Evolutionary conservation across 2,113 vertebrate genomes (phyloP).

Genomic region (Ciconia boyciana): DNA sequence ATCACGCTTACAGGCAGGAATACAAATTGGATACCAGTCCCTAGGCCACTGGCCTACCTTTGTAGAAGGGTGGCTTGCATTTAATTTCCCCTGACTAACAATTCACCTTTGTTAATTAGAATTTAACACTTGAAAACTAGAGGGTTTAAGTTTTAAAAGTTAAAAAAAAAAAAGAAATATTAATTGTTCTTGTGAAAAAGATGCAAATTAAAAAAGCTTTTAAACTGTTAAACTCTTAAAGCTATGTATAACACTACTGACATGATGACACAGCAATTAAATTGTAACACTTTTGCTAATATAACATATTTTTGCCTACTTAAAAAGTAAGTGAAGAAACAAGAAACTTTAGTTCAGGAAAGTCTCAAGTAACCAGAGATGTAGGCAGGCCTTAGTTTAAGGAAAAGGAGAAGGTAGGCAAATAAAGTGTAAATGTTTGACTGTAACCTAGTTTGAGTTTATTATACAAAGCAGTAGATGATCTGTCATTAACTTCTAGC

Average conservation of each 20-base stretch:
- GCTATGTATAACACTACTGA: conserved; percentile 5
- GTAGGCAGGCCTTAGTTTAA: background rate
- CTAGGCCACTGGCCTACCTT: conserved; percentile 47
- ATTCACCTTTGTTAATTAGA: conserved; percentile 51
- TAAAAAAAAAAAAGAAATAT: background rate
- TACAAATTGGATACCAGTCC: conserved; percentile 47
- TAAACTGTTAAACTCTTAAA: background rate
- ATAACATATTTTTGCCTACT: background rate
- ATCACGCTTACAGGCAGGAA: conserved; percentile 30
- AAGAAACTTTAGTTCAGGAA: background rate
- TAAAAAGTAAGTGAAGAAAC: background rate
- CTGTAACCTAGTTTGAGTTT: background rate
- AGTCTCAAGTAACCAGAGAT: background rate
- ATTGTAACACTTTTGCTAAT: conserved; percentile 4
- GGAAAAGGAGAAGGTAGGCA: background rate
- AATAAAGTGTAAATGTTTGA: background rate
- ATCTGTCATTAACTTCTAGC: background rate
- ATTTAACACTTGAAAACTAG: conserved; percentile 37
- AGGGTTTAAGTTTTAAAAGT: background rate
- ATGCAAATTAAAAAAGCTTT: background rate
- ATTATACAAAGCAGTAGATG: background rate
- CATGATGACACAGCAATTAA: conserved; percentile 56
- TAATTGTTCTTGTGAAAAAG: background rate
- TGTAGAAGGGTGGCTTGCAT: conserved; percentile 37
- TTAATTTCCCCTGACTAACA: conserved; percentile 60